Conservation (phyloP, 1,140 invertebrate species). For the Venturia canescens region DNA sequence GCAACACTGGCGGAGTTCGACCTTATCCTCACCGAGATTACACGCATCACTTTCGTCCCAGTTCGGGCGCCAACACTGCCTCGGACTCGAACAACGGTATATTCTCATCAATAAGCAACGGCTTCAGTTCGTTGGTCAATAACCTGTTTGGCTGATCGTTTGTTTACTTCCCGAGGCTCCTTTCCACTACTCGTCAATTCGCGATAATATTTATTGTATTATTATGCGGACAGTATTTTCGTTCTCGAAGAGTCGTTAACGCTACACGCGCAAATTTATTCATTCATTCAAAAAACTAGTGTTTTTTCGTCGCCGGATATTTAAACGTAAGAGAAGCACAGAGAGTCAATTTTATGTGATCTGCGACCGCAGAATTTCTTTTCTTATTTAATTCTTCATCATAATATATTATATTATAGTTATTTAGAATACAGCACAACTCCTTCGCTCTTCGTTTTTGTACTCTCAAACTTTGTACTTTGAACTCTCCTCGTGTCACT, state of each 20-base stretch:
- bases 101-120: conserved; percentile 85
- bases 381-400: neutral
- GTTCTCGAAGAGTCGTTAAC: conserved; percentile 50
- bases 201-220: conserved; percentile 57
- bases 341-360: neutral
- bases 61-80: conserved; percentile 66
- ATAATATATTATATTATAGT: too few relatives aligned
- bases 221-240: conserved; percentile 57
- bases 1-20: conserved; percentile 59
- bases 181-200: conserved; percentile 50
- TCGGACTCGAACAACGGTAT: conserved; percentile 79
- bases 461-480: neutral
- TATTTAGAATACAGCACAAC: too few relatives aligned
- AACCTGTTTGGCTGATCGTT: conserved; percentile 84
- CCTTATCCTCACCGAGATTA: conserved; percentile 74
- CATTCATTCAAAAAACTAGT: conserved; percentile 22
- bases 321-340: neutral
- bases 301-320: neutral
- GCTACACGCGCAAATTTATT: neutral
- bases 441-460: too few relatives aligned
- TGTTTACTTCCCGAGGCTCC: conserved; percentile 31
- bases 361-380: neutral
- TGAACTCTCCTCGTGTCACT: too few relatives aligned
- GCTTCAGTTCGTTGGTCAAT: conserved; percentile 85
- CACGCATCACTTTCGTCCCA: conserved; percentile 68